Base-by-base conservation (phyloP, 1,140 invertebrate species). In the Bombus breviceps region DNA sequence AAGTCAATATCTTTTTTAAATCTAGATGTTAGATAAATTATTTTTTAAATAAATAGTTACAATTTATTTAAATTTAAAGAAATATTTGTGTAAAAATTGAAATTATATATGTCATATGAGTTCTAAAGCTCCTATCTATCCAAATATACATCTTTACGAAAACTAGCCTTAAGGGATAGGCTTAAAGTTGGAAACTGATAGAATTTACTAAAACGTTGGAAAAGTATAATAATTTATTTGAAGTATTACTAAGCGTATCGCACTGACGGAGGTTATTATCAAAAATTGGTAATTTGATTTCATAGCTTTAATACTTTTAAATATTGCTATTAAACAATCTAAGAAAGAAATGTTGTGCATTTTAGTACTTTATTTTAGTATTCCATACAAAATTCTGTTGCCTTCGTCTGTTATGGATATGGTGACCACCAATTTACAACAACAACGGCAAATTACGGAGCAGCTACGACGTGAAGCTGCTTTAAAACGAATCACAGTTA, bases 391-490 rank as follows among this genome's bases (percentile, higher is more conserved):
- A 41, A 66, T 72, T 25, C 25, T 41, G n/a, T 75, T 74, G 3
- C 3, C 32, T 39, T 72, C 59, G 64, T 84, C 66, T 91, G 97
- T 98, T 96, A 98, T 98, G 97, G 97, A 98, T 96, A 98, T 98
- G 97, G 97, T 98, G 96, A 98, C 98, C 95, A 97, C 98, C 86
- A 98, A 97, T 94, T 96, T 98, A 90, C 98, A 98, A 95, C 98
- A 99, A 95, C 98, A 99, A 95, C 97, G 98, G 90, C 97, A 98
- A 95, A 96, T 99, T 89, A 99, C 98, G 39, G 98, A 99, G 92
- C 99, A 99, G 95, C 96, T 99, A 78, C 96, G 98, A 77, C 96
- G 98, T 39, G 99, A 99, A 95, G 98, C 98, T 41, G 97, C 97
- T 47, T 97, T 99, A 66, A 98, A 98, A 92, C 97, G 98, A 15